These are phyloP conservation scores for Batillaria attramentaria DNA, from an alignment of 1,140 invertebrate species.

Conservation along the genomic window DNA sequence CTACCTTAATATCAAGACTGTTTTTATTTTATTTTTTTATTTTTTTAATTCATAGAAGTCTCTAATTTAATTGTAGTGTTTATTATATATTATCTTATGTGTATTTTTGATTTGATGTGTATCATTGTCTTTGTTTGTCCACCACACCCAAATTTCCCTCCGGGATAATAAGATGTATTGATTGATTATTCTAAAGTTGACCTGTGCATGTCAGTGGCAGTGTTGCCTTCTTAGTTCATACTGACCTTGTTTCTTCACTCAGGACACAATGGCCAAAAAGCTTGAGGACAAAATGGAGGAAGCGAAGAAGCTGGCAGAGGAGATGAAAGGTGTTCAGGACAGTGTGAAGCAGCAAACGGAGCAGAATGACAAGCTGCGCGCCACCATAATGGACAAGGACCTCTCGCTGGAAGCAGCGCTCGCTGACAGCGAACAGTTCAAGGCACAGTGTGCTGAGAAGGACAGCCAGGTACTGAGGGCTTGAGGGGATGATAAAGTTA, in stretches of 20 bases:
- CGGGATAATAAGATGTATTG: no score
- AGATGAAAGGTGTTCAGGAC: conserved; percentile 38
- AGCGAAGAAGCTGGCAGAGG: conserved; percentile 32
- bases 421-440: conserved; percentile 21
- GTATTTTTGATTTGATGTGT: no score
- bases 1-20: no score
- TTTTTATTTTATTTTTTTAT: no score
- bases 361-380: conserved; percentile 29
- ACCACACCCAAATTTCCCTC: no score
- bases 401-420: conserved; percentile 28
- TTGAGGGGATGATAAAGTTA: not conserved
- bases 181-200: no score
- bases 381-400: conserved; percentile 41
- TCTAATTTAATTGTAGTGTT: no score
- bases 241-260: conserved; percentile 1
- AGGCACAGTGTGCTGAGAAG: not conserved
- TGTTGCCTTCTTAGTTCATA: no score
- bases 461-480: conserved; percentile 4
- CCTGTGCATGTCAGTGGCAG: no score
- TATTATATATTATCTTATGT: no score
- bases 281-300: conserved; percentile 34
- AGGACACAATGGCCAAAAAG: conserved; percentile 15
- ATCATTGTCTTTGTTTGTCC: no score
- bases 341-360: conserved; percentile 23
- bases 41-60: no score